A percentile compares a stretch with the other conserved stretches of the same genome.
These are phyloP conservation scores for Wasmannia auropunctata DNA, from an alignment of 1,140 invertebrate genomes.

Conservation along the genomic window DNA sequence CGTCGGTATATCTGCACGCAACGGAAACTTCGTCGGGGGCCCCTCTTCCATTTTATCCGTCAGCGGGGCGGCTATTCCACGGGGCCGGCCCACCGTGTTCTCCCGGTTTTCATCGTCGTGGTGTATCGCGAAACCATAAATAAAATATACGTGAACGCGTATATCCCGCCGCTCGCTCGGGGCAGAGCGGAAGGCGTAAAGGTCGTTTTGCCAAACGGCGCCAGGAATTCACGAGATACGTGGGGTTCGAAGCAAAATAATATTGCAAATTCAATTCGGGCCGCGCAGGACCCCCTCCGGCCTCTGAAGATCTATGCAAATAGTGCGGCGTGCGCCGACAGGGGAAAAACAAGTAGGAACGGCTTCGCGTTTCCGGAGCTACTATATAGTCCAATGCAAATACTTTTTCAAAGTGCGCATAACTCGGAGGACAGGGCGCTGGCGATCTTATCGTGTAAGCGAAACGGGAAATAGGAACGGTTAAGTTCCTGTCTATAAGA, in stretches of 20 bases:
- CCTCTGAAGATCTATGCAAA: constrained; percentile 78
- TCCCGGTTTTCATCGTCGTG: constrained; percentile 52
- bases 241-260: constrained; percentile 68
- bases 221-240: constrained; percentile 38
- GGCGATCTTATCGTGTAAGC: constrained; percentile 21
- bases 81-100: constrained; percentile 40
- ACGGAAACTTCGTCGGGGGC: constrained; percentile 66
- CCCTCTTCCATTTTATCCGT: constrained; percentile 25
- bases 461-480: constrained; percentile 11
- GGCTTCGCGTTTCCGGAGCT: constrained; percentile 61
- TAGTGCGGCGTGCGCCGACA: constrained; percentile 68
- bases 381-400: constrained; percentile 76
- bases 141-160: constrained; percentile 61
- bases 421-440: constrained; percentile 15
- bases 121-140: constrained; percentile 56
- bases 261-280: constrained; percentile 75
- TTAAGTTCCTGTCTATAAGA: background rate
- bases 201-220: constrained; percentile 62
- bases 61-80: constrained; percentile 49
- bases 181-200: constrained; percentile 21
- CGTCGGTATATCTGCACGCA: constrained; percentile 42
- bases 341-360: constrained; percentile 69
- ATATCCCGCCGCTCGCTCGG: constrained; percentile 23
- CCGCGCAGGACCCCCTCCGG: constrained; percentile 17
- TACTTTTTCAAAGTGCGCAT: constrained; percentile 74